Evolutionary conservation across 2,113 vertebrate species (phyloP).

Genomic region (Perca schrenkii): DNA sequence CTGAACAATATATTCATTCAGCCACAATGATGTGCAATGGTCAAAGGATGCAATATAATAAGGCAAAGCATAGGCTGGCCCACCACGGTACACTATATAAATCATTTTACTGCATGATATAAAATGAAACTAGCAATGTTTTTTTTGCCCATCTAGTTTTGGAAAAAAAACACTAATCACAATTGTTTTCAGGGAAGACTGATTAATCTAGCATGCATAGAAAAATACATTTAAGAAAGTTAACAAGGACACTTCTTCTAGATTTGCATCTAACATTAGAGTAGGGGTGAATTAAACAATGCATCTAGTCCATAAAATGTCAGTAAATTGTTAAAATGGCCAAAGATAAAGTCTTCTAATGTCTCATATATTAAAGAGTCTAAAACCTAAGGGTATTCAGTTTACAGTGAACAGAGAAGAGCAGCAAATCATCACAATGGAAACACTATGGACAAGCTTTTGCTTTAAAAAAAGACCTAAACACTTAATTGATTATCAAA

Average conservation of each 20-base stretch:
- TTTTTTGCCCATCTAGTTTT: not conserved
- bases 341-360: not conserved
- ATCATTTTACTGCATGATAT: not conserved
- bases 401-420: not conserved
- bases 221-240: no score
- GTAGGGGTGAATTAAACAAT: not conserved
- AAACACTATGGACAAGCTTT: not conserved
- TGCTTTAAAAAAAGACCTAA: not conserved
- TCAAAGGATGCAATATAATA: not conserved
- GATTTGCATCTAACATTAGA: not conserved
- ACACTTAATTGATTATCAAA: no score
- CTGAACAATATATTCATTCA: not conserved
- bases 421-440: not conserved
- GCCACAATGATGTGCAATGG: not conserved
- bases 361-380: not conserved
- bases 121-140: no score
- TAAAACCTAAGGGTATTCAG: not conserved
- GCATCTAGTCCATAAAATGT: not conserved
- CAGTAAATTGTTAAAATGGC: no score
- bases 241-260: no score
- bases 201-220: not conserved
- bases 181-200: not conserved
- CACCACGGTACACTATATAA: not conserved
- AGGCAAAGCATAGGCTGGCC: not conserved
- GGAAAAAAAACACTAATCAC: not conserved